A percentile compares a stretch with the other conserved stretches of the same genome.
Conservation (phyloP, 2,888 invertebrate species). For the Drosophila kambysellisi region DNA sequence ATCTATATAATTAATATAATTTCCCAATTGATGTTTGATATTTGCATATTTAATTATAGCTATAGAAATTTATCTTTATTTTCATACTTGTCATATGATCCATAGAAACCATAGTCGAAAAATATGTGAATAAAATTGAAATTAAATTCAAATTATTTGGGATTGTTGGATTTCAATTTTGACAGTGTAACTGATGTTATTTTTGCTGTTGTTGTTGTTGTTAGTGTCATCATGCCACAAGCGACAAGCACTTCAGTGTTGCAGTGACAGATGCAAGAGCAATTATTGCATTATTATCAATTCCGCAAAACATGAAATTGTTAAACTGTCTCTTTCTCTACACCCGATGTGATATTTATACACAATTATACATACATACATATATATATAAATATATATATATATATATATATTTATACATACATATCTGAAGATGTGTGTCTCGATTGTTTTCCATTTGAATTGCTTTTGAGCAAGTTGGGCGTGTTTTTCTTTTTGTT, state of each 20-base stretch:
- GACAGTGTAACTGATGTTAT: conserved; percentile 4
- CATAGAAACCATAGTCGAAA: not conserved
- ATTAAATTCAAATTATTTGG: not conserved
- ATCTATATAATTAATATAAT: not conserved
- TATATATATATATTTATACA: not conserved
- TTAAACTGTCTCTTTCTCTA: conserved; percentile 1
- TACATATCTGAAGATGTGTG: not conserved
- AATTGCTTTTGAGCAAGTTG: conserved; percentile 56
- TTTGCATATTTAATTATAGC: not conserved
- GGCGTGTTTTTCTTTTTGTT: not conserved
- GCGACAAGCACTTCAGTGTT: conserved; percentile 44
- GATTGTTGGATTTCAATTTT: not conserved
- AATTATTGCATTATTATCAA: conserved; percentile 60
- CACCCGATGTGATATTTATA: not conserved
- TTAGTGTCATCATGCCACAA: conserved; percentile 19
- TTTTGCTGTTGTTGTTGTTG: not conserved
- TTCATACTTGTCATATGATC: not conserved
- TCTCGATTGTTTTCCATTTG: conserved; percentile 51
- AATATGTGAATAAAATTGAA: not conserved
- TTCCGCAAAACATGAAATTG: conserved; percentile 33
- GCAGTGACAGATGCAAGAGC: conserved; percentile 46
- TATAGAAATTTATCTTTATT: not conserved
- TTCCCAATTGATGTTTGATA: not conserved
- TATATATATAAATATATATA: not conserved
- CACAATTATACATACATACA: not conserved